Conservation (phyloP, 2,113 vertebrate species). For the Albula glossodonta region DNA sequence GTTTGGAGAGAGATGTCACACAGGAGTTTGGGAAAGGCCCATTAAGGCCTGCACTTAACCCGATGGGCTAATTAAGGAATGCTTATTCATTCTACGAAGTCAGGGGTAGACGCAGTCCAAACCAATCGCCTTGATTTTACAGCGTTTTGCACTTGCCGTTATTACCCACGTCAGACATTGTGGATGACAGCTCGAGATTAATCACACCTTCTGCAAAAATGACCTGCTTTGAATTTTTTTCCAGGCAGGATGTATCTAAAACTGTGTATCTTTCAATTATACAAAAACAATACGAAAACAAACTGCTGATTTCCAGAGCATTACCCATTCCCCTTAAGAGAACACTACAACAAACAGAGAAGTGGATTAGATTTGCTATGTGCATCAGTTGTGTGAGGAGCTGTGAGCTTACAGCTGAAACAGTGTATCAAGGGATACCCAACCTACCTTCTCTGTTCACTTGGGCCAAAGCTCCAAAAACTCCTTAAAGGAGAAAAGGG, state of each 20-base stretch:
- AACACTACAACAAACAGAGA: not conserved
- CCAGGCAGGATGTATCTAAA: not conserved
- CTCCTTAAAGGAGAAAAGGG: no score
- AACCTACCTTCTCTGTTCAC: no score
- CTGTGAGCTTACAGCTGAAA: no score
- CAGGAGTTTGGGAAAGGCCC: conserved; percentile 96
- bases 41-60: conserved; percentile 99
- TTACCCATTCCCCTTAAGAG: not conserved
- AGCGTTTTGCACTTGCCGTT: conserved; percentile 90
- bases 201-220: conserved; percentile 37
- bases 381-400: no score
- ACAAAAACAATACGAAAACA: no score
- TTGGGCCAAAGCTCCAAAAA: no score
- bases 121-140: conserved; percentile 83
- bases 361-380: no score
- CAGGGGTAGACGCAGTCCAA: conserved; percentile 76
- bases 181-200: conserved; percentile 54
- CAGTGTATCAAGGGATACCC: no score
- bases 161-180: conserved; percentile 55
- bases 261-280: not conserved
- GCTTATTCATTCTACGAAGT: conserved; percentile 91
- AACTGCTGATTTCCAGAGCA: no score
- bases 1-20: conserved; percentile 96
- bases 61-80: conserved; percentile 98
- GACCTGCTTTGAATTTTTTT: not conserved